Base-by-base conservation (phyloP, 1,140 invertebrate genomes). In the Zaprionus tsacasi region DNA sequence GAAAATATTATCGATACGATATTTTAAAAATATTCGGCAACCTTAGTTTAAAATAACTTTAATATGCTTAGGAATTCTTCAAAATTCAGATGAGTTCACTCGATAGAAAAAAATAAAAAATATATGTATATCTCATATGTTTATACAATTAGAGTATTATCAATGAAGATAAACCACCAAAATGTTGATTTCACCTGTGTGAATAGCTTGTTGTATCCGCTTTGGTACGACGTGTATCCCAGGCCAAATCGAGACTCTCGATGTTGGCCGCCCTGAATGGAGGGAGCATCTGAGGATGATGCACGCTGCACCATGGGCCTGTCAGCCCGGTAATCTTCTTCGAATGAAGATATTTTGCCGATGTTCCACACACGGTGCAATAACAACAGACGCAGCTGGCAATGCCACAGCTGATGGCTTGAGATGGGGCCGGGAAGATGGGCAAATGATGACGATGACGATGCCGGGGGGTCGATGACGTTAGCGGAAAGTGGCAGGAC, bases 131-230 rank as follows among this genome's bases (percentile, higher is more conserved):
- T 4, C 3, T 0, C 27, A 30, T 6, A 30, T 3, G 27, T 6
- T 30, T 30, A 30, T 30, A 30, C 27, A 30, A 30, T 30, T 30
- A 15, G n/a, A 10, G 2, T 7, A 8, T 30, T 2, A 21, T 21
- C 21, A 2, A 21, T 21, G 21, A 43, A 2, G n/a, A 3, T n/a
- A 15, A 10, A 15, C n/a, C 3, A 15, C n/a, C 0, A 6, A 7
- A 15, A 30, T 2, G 1, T 45, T 15, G 2, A 6, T 45, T 10
- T 74, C 83, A 97, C 96, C 96, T 97, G 96, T 76, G 96, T 97
- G 93, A 97, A 97, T 89, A 97, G 95, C 94, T 97, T 97, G 94
- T 97, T 97, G 94, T 97, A 97, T 93, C 96, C 96, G 94, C 95
- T 95, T 92, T 95, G 94, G 93, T 96, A 96, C 92, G 94, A 94